Evolutionary conservation across 1,140 invertebrate species (phyloP), one percentile per base, ranked within the genome.

Genomic region (Saxidomus purpurata): DNA sequence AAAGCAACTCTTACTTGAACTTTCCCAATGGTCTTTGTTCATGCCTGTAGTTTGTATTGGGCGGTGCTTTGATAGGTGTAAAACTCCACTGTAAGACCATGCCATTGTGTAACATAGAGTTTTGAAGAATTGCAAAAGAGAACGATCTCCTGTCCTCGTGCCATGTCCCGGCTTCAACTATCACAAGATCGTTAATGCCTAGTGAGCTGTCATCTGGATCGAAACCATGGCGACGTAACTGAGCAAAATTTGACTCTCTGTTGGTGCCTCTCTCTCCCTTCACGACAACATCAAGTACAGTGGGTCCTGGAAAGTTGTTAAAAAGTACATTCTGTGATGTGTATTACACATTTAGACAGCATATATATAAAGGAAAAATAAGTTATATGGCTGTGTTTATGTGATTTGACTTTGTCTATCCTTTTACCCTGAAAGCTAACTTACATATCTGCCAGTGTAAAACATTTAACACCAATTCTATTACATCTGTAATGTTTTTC

Each of bases 51-150:
- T 28, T 63, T 2, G 40, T 47, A 15, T 40, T 34, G 6, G 36
- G 15, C n/a, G 47, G 25, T 3, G 1, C 17, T 36, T 82, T 82
- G 3, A 59, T 61, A 0, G 2, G 55, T 13, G n/a, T 71, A n/a
- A 67, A 84, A 8, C 36, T 34, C 82, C 82, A 84, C 34, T 84
- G 61, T 31, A 84, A 25, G 0, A 71, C 3, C 67, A 84, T 71
- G 36, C 82, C 67, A 71, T 71, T 84, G 40, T 43, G 28, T 38
- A 47, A 15, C 11, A 63, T 63, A 22, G 36, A 69, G 19, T 71
- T 43, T 31, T 84, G 82, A 8, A 84, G 43, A n/a, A 84, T 84
- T 36, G 61, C 47, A 47, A 84, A 84, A 15, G 82, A 63, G 52
- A 47, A 49, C 28, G 25, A 8, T 31, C 63, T 38, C 19, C 82